Evolutionary conservation across 2,113 vertebrate genomes (phyloP), one percentile per base, ranked within the genome.

Genomic region (Castor canadensis): DNA sequence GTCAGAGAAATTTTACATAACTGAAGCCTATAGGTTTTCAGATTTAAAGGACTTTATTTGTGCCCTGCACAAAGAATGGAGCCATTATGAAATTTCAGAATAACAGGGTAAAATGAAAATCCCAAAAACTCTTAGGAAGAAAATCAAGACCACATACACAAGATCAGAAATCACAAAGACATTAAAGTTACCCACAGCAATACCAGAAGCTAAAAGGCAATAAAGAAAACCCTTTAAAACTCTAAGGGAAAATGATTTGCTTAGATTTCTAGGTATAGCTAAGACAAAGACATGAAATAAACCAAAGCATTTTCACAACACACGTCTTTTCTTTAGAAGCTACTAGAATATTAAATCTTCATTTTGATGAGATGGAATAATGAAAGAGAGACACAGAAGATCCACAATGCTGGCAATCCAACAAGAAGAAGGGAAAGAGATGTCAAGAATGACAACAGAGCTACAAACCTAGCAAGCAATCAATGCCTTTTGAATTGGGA

Each of bases 31-130:
- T 38, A 22, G 3, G 4, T 64, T 82, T 95, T 69, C 40, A 89
- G 35, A 89, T 90, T 64, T 49, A 54, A 85, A 90, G 43, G 13
- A 8, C 16, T 83, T 17, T 28, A 45, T 82, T 89, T 88, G 56
- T 85, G 32, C 30, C 83, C 19, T 73, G 32, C 22, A 73, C 11
- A 84, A 35, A 91, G 43, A 77, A 56, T 91, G 45, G 87, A 38
- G 19, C 66, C 38, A 91, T 56, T 90, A 60, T 90, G 38, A 92
- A 38, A 95, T 66, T 86, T 96, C 26, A 91, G 52, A 96, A 32
- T 52, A 84, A 87, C 66, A 26, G 24, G 6, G 0, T 89, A 87
- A 95, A 89, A 83, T 87, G 40, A 84, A 91, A 89, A 54, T 38
- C 17, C 28, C 64, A n/a, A 72, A 66, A 83, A 20, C 7, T 26